These are phyloP conservation scores for Catamblyrhynchus diadema DNA, from an alignment of 2,797 vertebrate genomes.

Conservation along the genomic window DNA sequence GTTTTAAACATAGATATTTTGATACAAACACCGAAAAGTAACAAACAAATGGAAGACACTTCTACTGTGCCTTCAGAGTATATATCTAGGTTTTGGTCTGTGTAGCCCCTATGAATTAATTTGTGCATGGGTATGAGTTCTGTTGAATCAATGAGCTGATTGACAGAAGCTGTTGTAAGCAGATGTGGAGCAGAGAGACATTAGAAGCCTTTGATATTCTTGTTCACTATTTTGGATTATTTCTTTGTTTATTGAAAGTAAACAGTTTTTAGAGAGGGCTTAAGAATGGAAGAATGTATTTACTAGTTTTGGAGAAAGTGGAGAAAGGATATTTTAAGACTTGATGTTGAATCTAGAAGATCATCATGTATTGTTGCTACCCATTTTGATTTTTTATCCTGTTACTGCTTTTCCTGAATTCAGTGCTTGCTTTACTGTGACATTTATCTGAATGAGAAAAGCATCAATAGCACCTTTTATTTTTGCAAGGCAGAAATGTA, in stretches of 20 bases:
- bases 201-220: neutral
- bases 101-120: accelerated
- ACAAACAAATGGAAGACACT: neutral
- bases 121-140: neutral
- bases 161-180: neutral
- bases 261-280: neutral
- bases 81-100: neutral
- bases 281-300: neutral
- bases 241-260: neutral
- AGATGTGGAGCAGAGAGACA: neutral
- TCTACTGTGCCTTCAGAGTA: neutral
- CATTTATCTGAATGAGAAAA: neutral
- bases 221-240: neutral
- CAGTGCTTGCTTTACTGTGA: neutral
- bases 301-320: neutral
- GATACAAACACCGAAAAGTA: neutral
- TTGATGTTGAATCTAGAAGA: neutral
- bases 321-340: neutral
- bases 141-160: neutral
- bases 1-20: neutral
- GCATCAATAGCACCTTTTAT: neutral
- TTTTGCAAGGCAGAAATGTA: neutral
- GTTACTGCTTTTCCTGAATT: neutral
- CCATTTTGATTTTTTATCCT: neutral
- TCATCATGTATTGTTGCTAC: neutral